These are phyloP conservation scores for Gyps fulvus DNA, from an alignment of 2,113 vertebrate species.

Conservation along the genomic window DNA sequence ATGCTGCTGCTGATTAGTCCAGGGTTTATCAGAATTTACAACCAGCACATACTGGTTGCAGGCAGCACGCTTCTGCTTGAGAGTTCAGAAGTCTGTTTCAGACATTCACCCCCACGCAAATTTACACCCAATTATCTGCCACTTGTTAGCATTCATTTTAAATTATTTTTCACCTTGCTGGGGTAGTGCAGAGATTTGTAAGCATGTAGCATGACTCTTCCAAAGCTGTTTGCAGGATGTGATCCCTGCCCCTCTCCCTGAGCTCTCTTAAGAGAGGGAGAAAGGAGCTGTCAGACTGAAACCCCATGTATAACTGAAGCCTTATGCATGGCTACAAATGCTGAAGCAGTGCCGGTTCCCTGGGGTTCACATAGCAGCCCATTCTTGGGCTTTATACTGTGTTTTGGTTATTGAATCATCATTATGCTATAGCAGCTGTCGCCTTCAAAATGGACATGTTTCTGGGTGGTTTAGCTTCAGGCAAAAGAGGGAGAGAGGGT, in stretches of 20 bases:
- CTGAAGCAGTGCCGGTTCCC: background rate
- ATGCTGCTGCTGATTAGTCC: background rate
- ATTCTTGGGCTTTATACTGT: background rate
- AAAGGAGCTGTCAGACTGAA: slow-evolving; percentile 11
- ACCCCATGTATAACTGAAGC: accelerated
- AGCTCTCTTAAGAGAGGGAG: background rate
- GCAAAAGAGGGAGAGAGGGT: background rate
- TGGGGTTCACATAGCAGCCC: background rate
- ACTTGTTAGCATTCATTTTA: background rate
- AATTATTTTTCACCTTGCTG: background rate
- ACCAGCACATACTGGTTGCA: background rate
- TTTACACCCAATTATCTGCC: background rate
- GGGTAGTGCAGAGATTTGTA: background rate
- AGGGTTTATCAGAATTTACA: background rate
- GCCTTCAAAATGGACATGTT: background rate
- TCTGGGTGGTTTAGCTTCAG: background rate
- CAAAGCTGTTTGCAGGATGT: background rate
- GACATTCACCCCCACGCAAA: background rate
- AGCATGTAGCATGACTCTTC: background rate
- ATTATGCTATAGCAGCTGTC: background rate
- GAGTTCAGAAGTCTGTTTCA: background rate
- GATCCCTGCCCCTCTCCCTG: background rate
- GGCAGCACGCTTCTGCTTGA: background rate
- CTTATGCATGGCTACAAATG: background rate
- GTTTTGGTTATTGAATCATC: slow-evolving; percentile 7